Percentiles rank a stretch among this genome's conserved stretches.
These are phyloP conservation scores for Pagrus major DNA, from an alignment of 2,113 vertebrate genomes.

Conservation along the genomic window DNA sequence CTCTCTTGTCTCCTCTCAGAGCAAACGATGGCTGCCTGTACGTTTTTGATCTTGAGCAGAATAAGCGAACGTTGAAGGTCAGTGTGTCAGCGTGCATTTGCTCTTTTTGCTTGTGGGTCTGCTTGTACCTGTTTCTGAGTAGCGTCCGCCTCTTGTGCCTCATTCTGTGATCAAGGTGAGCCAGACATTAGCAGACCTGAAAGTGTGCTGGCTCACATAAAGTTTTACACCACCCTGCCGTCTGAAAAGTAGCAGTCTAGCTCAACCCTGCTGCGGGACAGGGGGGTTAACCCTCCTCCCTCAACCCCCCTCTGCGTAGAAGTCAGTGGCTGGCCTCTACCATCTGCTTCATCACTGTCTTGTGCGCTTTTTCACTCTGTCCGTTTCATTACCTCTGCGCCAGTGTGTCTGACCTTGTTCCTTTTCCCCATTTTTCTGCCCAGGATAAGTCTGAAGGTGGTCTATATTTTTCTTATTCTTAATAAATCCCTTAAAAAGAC, in stretches of 20 bases:
- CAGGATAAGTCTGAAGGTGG: background rate
- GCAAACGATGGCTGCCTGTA: conserved; percentile 94
- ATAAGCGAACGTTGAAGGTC: conserved; percentile 92
- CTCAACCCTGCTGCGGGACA: conserved; percentile 26
- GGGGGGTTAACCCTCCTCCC: conserved; percentile 26
- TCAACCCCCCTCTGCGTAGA: conserved; percentile 20
- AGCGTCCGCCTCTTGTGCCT: background rate
- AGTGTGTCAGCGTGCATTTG: conserved; percentile 19
- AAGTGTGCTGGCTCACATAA: background rate
- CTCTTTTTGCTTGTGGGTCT: background rate
- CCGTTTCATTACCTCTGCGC: conserved; percentile 32
- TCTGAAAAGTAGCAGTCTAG: conserved; percentile 21
- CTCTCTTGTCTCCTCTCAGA: conserved; percentile 74
- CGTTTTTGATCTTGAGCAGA: conserved; percentile 93
- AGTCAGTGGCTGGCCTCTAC: conserved; percentile 57
- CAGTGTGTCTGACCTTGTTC: background rate
- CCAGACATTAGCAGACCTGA: background rate
- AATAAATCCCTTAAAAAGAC: background rate
- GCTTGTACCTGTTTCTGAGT: background rate
- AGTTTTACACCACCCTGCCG: conserved; percentile 12
- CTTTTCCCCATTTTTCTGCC: background rate
- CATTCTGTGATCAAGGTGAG: conserved; percentile 42
- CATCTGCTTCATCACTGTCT: conserved; percentile 61
- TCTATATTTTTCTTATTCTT: background rate
- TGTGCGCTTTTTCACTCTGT: conserved; percentile 1